phyloP scores from a whole-genome alignment of 2,113 vertebrate species.

The Jaculus jaculus region DNA sequence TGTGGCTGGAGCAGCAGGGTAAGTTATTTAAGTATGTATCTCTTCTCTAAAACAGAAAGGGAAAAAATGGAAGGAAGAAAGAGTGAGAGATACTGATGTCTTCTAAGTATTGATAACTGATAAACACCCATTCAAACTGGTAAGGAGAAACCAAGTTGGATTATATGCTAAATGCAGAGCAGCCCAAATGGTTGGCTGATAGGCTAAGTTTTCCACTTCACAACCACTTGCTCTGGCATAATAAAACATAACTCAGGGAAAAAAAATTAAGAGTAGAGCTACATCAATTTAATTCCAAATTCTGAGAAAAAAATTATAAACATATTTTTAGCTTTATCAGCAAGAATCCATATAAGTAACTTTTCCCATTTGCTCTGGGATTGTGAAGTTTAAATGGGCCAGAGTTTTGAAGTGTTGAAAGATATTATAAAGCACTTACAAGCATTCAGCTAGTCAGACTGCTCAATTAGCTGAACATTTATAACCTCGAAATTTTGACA shows the following conservation, averaged over 20 bases:
- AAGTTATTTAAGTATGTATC: background rate
- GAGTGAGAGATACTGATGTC: background rate
- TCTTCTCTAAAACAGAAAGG: background rate
- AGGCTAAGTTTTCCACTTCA: constrained; percentile 19
- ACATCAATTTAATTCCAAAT: constrained; percentile 44
- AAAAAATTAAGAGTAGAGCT: constrained; percentile 51
- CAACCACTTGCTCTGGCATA: constrained; percentile 31
- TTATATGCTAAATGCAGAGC: background rate
- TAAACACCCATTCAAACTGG: background rate
- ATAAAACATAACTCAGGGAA: constrained; percentile 50
- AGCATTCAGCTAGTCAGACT: constrained; percentile 57
- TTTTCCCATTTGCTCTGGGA: constrained; percentile 64
- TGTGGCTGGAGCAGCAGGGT: background rate
- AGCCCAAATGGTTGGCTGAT: constrained; percentile 21
- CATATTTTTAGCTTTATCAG: constrained; percentile 70
- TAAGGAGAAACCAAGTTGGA: background rate
- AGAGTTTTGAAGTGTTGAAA: constrained; percentile 66
- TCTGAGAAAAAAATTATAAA: constrained; percentile 55
- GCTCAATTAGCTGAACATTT: constrained; percentile 69
- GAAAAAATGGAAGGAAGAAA: background rate
- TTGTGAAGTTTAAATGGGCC: constrained; percentile 60
- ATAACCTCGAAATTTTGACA: constrained; percentile 75
- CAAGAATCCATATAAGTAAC: constrained; percentile 64
- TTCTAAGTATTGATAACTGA: background rate
- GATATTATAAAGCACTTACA: constrained; percentile 74